These are phyloP conservation scores for Clanis bilineata DNA, from an alignment of 2,888 invertebrate genomes.

Conservation along the genomic window DNA sequence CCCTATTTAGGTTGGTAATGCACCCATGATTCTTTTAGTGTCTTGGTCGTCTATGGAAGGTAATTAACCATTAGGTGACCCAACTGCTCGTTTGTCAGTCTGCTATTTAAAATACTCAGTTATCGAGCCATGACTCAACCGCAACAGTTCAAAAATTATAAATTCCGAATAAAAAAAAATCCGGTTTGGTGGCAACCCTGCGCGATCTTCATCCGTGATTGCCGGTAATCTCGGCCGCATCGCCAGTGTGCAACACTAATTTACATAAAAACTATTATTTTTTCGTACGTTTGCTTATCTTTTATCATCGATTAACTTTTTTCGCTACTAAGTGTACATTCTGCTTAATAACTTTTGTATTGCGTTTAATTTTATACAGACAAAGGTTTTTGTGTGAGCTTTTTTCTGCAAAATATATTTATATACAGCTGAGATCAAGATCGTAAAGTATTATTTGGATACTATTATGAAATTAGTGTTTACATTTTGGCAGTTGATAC, in stretches of 20 bases:
- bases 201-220: conserved; percentile 41
- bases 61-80: too few relatives aligned
- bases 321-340: conserved; percentile 32
- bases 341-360: conserved; percentile 23
- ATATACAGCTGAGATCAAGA: background rate
- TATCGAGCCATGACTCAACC: too few relatives aligned
- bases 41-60: too few relatives aligned
- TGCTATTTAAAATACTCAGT: too few relatives aligned
- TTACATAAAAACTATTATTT: conserved; percentile 72
- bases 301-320: conserved; percentile 55
- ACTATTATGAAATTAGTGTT: background rate
- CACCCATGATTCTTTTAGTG: too few relatives aligned
- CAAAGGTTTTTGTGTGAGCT: background rate
- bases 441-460: background rate
- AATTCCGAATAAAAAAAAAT: too few relatives aligned
- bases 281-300: conserved; percentile 49
- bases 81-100: too few relatives aligned
- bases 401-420: background rate
- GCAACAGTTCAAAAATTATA: too few relatives aligned
- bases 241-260: conserved; percentile 56
- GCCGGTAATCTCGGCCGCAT: conserved; percentile 45
- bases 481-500: background rate
- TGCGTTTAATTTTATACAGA: conserved; percentile 1
- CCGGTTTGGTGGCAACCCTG: conserved; percentile 22
- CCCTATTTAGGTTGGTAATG: too few relatives aligned